phyloP scores from a whole-genome alignment of 2,888 invertebrate species.

The Archips xylosteana region DNA sequence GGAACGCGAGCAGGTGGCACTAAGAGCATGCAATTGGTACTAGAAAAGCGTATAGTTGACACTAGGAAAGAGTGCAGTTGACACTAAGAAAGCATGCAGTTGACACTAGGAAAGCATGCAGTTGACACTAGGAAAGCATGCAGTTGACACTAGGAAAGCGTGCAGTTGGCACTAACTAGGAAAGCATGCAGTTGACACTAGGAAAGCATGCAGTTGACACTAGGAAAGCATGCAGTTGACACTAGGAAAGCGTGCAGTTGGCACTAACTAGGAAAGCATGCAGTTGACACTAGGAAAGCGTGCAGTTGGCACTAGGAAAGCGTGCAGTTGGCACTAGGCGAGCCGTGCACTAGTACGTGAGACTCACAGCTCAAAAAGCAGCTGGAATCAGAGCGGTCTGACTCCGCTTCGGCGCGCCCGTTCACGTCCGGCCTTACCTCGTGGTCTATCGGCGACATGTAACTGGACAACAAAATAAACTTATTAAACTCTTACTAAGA shows the following conservation, averaged over 20 bases:
- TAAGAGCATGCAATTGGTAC: neutral
- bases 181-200: neutral
- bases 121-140: neutral
- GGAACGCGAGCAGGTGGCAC: neutral
- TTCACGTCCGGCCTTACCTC: conserved; percentile 73
- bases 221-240: neutral
- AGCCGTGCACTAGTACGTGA: conserved; percentile 40
- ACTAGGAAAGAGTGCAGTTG: neutral
- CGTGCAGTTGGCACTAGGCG: conserved; percentile 2
- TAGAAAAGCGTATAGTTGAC: neutral
- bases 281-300: neutral
- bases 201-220: neutral
- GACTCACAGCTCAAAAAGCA: conserved; percentile 85
- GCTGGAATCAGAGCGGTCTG: conserved; percentile 81
- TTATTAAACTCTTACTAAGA: neutral
- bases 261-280: neutral
- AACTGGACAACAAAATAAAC: conserved; percentile 60
- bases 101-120: neutral
- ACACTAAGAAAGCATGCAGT: neutral
- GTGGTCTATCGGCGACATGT: conserved; percentile 79
- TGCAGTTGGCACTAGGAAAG: neutral
- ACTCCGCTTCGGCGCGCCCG: conserved; percentile 64
- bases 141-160: neutral
- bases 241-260: neutral
- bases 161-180: neutral